Conservation (phyloP, 2,113 vertebrate genomes). For the Thamnophis sirtalis region DNA sequence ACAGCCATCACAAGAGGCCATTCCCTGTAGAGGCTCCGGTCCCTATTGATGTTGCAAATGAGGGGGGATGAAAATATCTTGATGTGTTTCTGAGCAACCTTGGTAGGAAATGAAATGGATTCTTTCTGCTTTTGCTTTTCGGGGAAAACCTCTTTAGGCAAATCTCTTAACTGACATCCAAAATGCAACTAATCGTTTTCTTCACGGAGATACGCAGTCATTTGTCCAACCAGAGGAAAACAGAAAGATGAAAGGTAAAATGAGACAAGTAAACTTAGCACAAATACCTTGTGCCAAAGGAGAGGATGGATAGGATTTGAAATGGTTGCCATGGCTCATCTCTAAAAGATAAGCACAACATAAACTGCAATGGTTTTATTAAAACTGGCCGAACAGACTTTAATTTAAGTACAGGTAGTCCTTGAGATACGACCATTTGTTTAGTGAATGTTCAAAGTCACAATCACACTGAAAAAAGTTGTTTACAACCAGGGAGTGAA, state of each 20-base stretch:
- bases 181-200: slow-evolving; percentile 23
- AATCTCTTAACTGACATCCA: slow-evolving; percentile 2
- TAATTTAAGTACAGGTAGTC: neutral
- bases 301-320: neutral
- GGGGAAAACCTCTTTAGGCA: slow-evolving; percentile 15
- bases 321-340: neutral
- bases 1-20: slow-evolving; percentile 28
- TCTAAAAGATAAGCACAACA: neutral
- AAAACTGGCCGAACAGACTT: neutral
- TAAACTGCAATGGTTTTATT: neutral
- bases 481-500: neutral
- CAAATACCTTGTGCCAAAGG: neutral
- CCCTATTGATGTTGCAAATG: slow-evolving; percentile 26
- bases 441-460: neutral
- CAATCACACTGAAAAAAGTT: neutral
- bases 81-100: neutral
- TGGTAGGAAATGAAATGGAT: neutral
- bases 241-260: slow-evolving; percentile 9
- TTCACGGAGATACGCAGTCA: slow-evolving; percentile 11
- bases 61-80: neutral
- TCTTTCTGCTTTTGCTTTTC: slow-evolving; percentile 29
- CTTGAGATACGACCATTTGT: neutral
- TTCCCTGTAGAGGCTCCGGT: neutral
- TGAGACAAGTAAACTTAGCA: neutral
- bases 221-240: slow-evolving; percentile 7